Conservation (phyloP, 2,113 vertebrate genomes). For the Craseonycteris thonglongyai region DNA sequence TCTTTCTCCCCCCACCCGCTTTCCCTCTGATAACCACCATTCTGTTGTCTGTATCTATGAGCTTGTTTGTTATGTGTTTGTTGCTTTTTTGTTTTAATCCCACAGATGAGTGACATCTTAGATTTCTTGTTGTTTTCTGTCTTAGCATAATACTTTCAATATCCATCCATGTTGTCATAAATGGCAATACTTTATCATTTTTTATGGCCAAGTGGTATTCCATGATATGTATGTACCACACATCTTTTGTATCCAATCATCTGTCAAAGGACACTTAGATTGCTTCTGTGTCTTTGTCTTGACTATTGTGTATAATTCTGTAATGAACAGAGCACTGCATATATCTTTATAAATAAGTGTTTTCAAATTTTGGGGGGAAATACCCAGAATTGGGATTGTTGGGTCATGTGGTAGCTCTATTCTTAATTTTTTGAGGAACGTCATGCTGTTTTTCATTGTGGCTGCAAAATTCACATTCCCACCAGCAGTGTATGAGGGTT, state of each 20-base stretch:
- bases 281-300: not conserved
- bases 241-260: not conserved
- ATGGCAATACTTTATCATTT: not conserved
- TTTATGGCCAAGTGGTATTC: not conserved
- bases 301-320: not conserved
- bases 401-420: not conserved
- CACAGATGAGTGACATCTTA: not conserved
- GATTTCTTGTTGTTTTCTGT: not conserved
- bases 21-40: not conserved
- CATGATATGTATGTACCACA: not conserved
- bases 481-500: not conserved
- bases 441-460: not conserved
- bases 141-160: not conserved
- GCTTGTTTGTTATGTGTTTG: not conserved
- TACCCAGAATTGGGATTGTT: not conserved
- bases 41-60: not conserved
- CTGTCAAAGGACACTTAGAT: not conserved
- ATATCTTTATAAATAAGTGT: not conserved
- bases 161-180: not conserved
- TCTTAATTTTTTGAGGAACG: not conserved
- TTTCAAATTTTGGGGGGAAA: not conserved
- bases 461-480: not conserved
- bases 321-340: not conserved
- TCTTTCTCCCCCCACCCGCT: too few species aligned
- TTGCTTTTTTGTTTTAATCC: not conserved